Base-by-base conservation (phyloP, 2,113 vertebrate species). In the Ophthalmolycus amberensis region DNA sequence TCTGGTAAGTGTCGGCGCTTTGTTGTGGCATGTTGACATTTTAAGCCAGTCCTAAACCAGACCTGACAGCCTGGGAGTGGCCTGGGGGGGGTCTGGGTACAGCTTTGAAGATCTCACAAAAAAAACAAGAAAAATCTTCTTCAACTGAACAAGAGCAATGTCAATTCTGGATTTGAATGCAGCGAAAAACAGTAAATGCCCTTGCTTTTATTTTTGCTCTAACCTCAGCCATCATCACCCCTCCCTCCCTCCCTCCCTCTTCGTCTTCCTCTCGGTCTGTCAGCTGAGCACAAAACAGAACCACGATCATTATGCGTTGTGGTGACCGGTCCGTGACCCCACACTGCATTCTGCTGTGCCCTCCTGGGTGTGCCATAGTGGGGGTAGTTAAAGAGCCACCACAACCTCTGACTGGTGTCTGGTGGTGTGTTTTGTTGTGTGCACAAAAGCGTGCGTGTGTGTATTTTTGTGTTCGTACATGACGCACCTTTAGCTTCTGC, bases 311-410 rank as follows among this genome's bases (percentile, higher is more conserved):
- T 89, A 91, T 83, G 86, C 81, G 89, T 62, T 66, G 75, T 62
- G 76, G 54, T 95, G 94, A 94, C 93, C 94, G 75, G 85, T 86
- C 89, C 84, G 18, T 94, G 93, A 95, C 92, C 94, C 87, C 75
- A 34, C 76, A n/a, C 71, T 79, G 74, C 89, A 83, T 85, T 92
- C 88, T 87, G 76, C 79, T 71, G 50, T 90, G 78, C 70, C 91
- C 90, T 86, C 68, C 75, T 69, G 90, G 70, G 84, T 54, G 86
- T 84, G 81, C 86, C 88, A 76, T 62, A 52, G 74, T 88, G 84
- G 89, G 85, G 82, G 83, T 37, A 71, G 75, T 79, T 90, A 78
- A 81, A 89, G 85, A 65, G 88, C 82, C 72, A 66, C 66, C 62
- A 40, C 83, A 77, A 79, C 87, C 79, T 80, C 86, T 69, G 84